Percentiles rank a stretch among this genome's conserved stretches.
phyloP scores from a whole-genome alignment of 2,113 vertebrate species.

The Stigmatopora nigra region DNA sequence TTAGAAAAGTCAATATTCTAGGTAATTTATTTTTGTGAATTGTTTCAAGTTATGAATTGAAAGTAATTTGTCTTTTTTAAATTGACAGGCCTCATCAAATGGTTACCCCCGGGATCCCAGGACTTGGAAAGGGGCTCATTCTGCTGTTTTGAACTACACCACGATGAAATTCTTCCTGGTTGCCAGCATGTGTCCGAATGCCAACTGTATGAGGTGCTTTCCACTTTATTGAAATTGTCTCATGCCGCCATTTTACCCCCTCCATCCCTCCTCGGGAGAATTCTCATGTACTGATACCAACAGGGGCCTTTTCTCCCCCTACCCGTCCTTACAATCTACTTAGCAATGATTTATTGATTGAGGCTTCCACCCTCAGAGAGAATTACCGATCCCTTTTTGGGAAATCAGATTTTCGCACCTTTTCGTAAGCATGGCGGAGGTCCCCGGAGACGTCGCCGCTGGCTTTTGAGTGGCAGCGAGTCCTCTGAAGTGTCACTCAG shows the following conservation, averaged over 20 bases:
- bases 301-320: constrained; percentile 78
- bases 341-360: constrained; percentile 99
- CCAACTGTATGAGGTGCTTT: constrained; percentile 78
- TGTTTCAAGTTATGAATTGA: not conserved
- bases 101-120: not conserved
- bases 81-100: not conserved
- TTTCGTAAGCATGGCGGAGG: constrained; percentile 77
- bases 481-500: constrained; percentile 53
- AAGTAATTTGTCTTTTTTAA: not conserved
- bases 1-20: not conserved
- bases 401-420: constrained; percentile 99
- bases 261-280: constrained; percentile 72
- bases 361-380: constrained; percentile 86
- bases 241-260: constrained; percentile 39
- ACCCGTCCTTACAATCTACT: constrained; percentile 91
- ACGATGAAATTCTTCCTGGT: constrained; percentile 22
- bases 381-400: constrained; percentile 99
- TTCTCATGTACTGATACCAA: constrained; percentile 92
- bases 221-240: constrained; percentile 91
- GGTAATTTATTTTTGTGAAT: too few species aligned
- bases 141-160: constrained; percentile 19
- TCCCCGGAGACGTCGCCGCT: constrained; percentile 76
- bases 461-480: constrained; percentile 78
- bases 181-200: constrained; percentile 74
- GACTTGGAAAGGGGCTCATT: constrained; percentile 9